A percentile compares a stretch with the other conserved stretches of the same genome.
phyloP scores from a whole-genome alignment of 2,113 vertebrate genomes.

The Syngnathus typhle region DNA sequence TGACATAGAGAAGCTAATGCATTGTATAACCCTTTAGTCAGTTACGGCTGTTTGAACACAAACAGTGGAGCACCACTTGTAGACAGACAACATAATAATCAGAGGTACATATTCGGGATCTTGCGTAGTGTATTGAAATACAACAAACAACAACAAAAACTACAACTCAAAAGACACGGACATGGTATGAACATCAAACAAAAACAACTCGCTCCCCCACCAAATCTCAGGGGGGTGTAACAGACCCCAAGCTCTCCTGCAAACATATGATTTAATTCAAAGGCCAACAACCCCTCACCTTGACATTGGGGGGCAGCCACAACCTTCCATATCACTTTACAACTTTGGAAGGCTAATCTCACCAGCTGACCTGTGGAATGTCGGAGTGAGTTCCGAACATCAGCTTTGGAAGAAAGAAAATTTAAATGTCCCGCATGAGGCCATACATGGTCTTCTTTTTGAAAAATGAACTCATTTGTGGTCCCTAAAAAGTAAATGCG shows the following conservation, averaged over 20 bases:
- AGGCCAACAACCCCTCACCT: constrained; percentile 51
- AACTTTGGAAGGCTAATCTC: constrained; percentile 38
- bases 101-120: neutral
- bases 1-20: neutral
- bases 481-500: constrained; percentile 10
- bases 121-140: no score
- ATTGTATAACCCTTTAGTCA: neutral
- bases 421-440: constrained; percentile 4
- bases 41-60: neutral
- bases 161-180: constrained; percentile 28
- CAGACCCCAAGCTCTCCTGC: constrained; percentile 28
- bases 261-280: constrained; percentile 59
- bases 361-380: constrained; percentile 52
- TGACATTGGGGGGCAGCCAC: constrained; percentile 51
- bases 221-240: constrained; percentile 38
- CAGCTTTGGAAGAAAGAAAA: constrained; percentile 31
- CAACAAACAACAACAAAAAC: neutral
- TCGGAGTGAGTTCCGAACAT: constrained; percentile 39
- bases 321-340: constrained; percentile 54
- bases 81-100: neutral
- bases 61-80: neutral
- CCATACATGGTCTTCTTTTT: constrained; percentile 25
- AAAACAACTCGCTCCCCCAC: constrained; percentile 28
- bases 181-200: constrained; percentile 38
- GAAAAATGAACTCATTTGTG: constrained; percentile 9